A percentile compares a stretch with the other conserved stretches of the same genome.
These are phyloP conservation scores for Parasteatoda lunata DNA, from an alignment of 2,888 invertebrate species.

Conservation along the genomic window DNA sequence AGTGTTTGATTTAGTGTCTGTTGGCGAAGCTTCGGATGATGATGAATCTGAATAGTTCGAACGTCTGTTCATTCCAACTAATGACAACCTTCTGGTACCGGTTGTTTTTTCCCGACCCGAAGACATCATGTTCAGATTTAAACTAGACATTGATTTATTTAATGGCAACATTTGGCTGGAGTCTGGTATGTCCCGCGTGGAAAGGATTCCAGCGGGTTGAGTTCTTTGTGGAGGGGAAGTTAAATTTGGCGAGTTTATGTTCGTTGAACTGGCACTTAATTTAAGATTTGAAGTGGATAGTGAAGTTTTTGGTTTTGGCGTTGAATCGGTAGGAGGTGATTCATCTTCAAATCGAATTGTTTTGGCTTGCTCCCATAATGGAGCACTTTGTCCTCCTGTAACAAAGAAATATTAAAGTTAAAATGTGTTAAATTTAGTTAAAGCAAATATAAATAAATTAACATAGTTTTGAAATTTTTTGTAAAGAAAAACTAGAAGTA, in stretches of 20 bases:
- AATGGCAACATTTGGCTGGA: conserved; percentile 27
- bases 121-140: conserved; percentile 33
- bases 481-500: too few relatives aligned
- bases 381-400: conserved; percentile 55
- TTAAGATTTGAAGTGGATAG: conserved; percentile 40
- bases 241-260: conserved; percentile 25
- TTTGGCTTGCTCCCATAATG: conserved; percentile 67
- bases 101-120: background rate
- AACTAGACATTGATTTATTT: conserved; percentile 60
- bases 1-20: conserved; percentile 59
- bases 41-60: conserved; percentile 62
- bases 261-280: conserved; percentile 67
- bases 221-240: background rate
- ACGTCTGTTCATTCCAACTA: conserved; percentile 44
- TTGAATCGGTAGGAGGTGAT: background rate
- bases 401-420: background rate
- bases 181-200: background rate
- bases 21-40: conserved; percentile 70
- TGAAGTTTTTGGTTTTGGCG: background rate
- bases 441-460: background rate
- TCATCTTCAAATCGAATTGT: conserved; percentile 46
- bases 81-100: conserved; percentile 34
- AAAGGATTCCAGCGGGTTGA: background rate
- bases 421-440: background rate
- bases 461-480: background rate